Evolutionary conservation across 2,888 invertebrate species (phyloP), one percentile per base, ranked within the genome.

Genomic region (Lypha dubia): DNA sequence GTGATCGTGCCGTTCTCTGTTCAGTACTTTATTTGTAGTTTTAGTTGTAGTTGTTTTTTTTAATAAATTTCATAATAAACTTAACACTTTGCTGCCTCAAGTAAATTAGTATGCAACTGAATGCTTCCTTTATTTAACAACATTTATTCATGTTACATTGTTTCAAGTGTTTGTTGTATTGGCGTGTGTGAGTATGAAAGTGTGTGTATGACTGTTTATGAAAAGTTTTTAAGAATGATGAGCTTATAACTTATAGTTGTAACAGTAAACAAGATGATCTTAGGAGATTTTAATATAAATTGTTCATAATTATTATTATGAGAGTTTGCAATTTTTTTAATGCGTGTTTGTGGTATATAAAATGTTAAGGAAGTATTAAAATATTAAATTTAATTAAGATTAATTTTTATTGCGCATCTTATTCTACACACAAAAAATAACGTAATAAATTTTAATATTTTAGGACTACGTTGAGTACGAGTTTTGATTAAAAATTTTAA

Each of bases 241-340:
- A 65, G 53, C 32, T 75, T 79, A 75, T 79, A 65, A 63, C 8
- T n/a, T 65, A 20, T 24, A 58, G 63, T 70, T 68, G 49, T 65
- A 49, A 35, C 49, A 11, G 41, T 71, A 63, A 56, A 75, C 38
- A 63, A 79, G 67, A 58, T 65, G 46, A 70, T 24, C 60, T 46
- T 41, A 74, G 79, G 56, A 74, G 68, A 79, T 79, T 83, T 83
- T 70, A 53, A 68, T 68, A 17, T 32, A 20, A 62, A 60, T 79
- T 77, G 38, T 62, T 73, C 67, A 32, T 38, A 79, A 49, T 63
- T 70, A 51, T 71, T 76, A 58, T 56, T 49, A 17, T 7, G 15
- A 13, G 20, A 49, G 15, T 46, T 53, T 46, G 63, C 63, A 32
- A 1, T 46, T 76, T 53, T 65, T 73, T n/a, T n/a, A n/a, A 24